Conservation (phyloP, 2,888 invertebrate species). For the Epirrhoe alternata region DNA sequence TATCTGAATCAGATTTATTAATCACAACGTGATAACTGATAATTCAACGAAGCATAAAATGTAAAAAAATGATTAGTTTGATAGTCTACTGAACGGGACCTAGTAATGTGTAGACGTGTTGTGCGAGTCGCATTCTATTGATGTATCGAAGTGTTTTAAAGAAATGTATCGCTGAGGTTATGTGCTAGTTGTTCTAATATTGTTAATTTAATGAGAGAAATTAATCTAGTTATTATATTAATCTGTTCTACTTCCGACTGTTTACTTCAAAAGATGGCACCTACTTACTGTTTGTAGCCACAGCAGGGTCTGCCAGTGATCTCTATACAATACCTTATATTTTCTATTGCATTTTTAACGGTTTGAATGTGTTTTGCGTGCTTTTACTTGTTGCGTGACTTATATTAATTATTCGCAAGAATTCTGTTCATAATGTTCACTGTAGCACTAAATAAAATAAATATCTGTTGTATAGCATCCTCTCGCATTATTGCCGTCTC, state of each 20-base stretch:
- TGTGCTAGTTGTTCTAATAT: conserved; percentile 9
- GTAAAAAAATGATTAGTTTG: conserved; percentile 7
- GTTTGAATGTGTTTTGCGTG: too few species aligned
- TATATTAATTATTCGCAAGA: too few species aligned
- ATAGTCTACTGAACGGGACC: conserved; percentile 25
- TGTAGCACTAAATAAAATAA: too few species aligned
- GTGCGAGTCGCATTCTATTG: conserved; percentile 17
- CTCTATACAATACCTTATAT: background rate
- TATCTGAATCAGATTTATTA: conserved; percentile 5
- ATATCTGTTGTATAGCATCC: too few species aligned
- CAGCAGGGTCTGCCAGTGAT: background rate
- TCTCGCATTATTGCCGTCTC: too few species aligned
- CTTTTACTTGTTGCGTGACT: too few species aligned
- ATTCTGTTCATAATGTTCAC: too few species aligned
- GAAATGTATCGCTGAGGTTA: conserved; percentile 12
- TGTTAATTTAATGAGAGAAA: conserved; percentile 24
- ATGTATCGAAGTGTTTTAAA: conserved; percentile 21
- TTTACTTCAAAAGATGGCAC: background rate
- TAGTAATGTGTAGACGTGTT: conserved; percentile 18
- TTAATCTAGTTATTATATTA: conserved; percentile 14
- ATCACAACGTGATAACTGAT: conserved; percentile 39
- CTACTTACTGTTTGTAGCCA: background rate
- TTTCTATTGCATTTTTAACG: background rate
- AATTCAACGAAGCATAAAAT: conserved; percentile 46
- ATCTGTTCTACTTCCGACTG: conserved; percentile 8